phyloP scores from a whole-genome alignment of 2,888 invertebrate genomes.

The Girardia tigrina region DNA sequence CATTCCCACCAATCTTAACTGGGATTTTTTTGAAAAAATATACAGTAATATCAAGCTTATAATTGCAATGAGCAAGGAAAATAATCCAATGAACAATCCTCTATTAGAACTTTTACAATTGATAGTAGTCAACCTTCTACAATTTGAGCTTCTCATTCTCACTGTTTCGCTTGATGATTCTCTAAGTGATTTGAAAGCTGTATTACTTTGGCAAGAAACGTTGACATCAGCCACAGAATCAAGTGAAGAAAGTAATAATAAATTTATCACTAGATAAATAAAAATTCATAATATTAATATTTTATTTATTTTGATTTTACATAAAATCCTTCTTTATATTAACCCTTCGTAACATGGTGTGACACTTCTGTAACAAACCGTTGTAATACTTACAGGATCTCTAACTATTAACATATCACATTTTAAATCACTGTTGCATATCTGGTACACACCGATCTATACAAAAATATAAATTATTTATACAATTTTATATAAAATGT shows the following conservation, averaged over 20 bases:
- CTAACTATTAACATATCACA: too few species aligned
- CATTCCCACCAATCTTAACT: background rate
- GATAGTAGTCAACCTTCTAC: background rate
- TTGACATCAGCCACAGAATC: background rate
- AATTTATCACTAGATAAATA: background rate
- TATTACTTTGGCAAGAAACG: background rate
- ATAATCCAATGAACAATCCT: background rate
- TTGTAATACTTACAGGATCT: too few species aligned
- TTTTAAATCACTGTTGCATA: too few species aligned
- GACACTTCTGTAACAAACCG: too few species aligned
- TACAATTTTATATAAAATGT: too few species aligned
- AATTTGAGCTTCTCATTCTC: background rate
- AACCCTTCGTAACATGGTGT: too few species aligned
- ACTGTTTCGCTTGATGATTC: slow-evolving; percentile 8
- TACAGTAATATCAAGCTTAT: background rate
- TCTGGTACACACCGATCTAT: too few species aligned
- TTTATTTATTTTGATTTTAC: too few species aligned
- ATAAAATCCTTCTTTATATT: too few species aligned
- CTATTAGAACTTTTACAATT: slow-evolving; percentile 16
- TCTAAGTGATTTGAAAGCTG: background rate
- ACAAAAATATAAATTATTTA: too few species aligned
- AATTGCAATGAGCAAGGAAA: slow-evolving; percentile 3
- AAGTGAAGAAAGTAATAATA: background rate
- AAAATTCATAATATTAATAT: too few species aligned
- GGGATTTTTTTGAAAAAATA: background rate